A percentile compares a stretch with the other conserved stretches of the same genome.
phyloP scores from a whole-genome alignment of 2,888 invertebrate species.

The Eledone cirrhosa region DNA sequence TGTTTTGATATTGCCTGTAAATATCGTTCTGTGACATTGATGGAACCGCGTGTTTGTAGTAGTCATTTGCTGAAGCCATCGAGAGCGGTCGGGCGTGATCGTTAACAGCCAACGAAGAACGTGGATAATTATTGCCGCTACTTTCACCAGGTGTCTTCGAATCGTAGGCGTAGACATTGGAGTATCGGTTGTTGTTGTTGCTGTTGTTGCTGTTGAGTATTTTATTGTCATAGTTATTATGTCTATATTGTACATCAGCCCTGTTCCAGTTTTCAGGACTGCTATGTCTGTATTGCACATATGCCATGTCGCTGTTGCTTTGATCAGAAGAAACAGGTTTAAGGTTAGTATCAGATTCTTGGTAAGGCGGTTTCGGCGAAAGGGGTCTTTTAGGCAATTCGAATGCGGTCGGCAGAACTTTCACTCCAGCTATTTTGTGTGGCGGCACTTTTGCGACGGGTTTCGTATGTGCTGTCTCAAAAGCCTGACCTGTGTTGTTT shows the following conservation, averaged over 20 bases:
- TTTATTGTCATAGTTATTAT: too few relatives aligned
- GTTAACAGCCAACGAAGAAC: not conserved
- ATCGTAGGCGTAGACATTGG: not conserved
- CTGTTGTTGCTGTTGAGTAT: constrained; percentile 31
- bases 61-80: not conserved
- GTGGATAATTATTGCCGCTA: not conserved
- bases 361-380: constrained; percentile 24
- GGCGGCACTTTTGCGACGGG: constrained; percentile 61
- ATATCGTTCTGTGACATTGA: constrained; percentile 10
- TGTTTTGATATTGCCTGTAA: constrained; percentile 8
- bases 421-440: constrained; percentile 55
- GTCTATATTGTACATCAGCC: too few relatives aligned
- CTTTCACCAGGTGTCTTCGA: not conserved
- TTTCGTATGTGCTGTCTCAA: constrained; percentile 35
- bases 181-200: constrained; percentile 12
- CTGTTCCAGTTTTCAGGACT: constrained; percentile 30
- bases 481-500: constrained; percentile 15
- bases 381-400: constrained; percentile 26
- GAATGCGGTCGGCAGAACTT: constrained; percentile 50
- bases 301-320: constrained; percentile 25
- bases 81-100: not conserved
- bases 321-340: constrained; percentile 16
- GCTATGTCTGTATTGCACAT: too few relatives aligned
- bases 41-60: constrained; percentile 31
- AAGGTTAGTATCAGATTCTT: constrained; percentile 7